Evolutionary conservation across 1,140 invertebrate genomes (phyloP).

Genomic region (Hydropsyche tenuis): DNA sequence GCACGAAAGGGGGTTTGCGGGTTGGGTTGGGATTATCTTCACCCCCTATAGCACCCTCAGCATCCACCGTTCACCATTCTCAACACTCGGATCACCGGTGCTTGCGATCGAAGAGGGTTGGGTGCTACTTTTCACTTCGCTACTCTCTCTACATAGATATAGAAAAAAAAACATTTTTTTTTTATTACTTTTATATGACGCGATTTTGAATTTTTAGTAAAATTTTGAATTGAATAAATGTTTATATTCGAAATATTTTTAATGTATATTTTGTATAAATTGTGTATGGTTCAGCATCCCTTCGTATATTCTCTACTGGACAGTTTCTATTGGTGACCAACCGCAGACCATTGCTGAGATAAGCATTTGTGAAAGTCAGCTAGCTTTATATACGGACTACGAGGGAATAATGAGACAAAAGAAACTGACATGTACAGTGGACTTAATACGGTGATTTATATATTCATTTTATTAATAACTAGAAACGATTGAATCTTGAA

Average conservation of each 20-base stretch:
- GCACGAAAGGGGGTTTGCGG: conserved; percentile 26
- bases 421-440: conserved; percentile 25
- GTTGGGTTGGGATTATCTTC: conserved; percentile 36
- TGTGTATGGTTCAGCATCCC: not conserved
- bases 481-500: not conserved
- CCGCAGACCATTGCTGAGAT: conserved; percentile 47
- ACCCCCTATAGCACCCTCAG: conserved; percentile 25
- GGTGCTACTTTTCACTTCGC: not conserved
- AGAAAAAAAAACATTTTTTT: conserved; percentile 21
- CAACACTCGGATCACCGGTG: conserved; percentile 31
- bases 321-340: conserved; percentile 40
- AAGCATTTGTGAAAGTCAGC: conserved; percentile 47
- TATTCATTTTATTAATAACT: not conserved
- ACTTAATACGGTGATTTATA: conserved; percentile 1
- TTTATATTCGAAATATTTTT: not conserved
- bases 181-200: too few species aligned
- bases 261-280: not conserved
- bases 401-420: conserved; percentile 50
- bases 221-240: not conserved
- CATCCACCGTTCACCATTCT: conserved; percentile 34
- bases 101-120: conserved; percentile 15
- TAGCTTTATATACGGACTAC: conserved; percentile 39
- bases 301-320: conserved; percentile 13
- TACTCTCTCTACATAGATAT: too few species aligned
- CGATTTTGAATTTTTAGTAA: not conserved